Percentiles rank a stretch among this genome's conserved stretches.
phyloP scores from a whole-genome alignment of 1,140 invertebrate species.

The Drosophila gunungcola region DNA sequence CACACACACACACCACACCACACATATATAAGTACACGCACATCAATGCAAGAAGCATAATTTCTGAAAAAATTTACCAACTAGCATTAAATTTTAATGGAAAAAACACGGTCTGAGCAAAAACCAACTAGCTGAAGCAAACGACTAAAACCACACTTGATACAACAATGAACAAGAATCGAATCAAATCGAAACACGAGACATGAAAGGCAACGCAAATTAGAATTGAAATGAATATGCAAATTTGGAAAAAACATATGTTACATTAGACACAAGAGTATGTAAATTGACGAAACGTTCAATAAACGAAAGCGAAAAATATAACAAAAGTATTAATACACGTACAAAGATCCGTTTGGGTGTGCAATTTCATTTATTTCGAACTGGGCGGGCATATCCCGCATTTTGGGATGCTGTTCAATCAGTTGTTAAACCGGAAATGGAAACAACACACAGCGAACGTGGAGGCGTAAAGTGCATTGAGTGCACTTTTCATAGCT shows the following conservation, averaged over 20 bases:
- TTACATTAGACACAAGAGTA: constrained; percentile 64
- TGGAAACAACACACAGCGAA: constrained; percentile 45
- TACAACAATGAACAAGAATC: constrained; percentile 49
- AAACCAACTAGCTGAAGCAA: constrained; percentile 76
- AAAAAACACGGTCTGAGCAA: constrained; percentile 67
- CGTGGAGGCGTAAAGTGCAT: constrained; percentile 46
- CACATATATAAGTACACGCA: constrained; percentile 43
- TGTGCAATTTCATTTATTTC: constrained; percentile 52
- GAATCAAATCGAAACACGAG: constrained; percentile 32
- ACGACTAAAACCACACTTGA: constrained; percentile 46
- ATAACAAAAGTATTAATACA: constrained; percentile 45
- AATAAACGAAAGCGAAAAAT: constrained; percentile 61
- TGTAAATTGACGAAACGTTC: constrained; percentile 72
- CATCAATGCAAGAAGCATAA: constrained; percentile 61
- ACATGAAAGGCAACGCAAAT: constrained; percentile 44
- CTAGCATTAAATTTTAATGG: constrained; percentile 68
- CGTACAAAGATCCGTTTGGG: constrained; percentile 33
- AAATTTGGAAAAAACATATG: constrained; percentile 43
- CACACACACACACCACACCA: constrained; percentile 13
- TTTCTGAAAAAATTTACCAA: constrained; percentile 73
- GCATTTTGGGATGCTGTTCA: constrained; percentile 15
- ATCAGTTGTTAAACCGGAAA: constrained; percentile 69
- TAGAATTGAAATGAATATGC: constrained; percentile 37
- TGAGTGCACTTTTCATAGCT: constrained; percentile 43
- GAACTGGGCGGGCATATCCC: not conserved